These are phyloP conservation scores for Conopomorpha cramerella DNA, from an alignment of 1,140 invertebrate species.

Conservation along the genomic window DNA sequence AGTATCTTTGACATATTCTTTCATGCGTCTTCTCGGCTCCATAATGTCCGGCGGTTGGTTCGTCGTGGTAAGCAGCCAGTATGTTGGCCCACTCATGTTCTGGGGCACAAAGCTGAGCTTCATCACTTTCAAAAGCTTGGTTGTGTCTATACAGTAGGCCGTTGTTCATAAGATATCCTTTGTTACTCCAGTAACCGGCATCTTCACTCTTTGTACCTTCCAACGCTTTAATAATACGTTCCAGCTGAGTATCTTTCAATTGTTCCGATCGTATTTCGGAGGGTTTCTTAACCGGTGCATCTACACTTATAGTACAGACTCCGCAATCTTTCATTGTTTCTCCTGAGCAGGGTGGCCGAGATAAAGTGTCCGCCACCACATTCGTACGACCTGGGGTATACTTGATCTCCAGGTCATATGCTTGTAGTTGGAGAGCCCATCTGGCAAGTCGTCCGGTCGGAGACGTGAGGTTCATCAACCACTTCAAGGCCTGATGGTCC, in stretches of 20 bases:
- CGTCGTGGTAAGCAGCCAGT: conserved; percentile 9
- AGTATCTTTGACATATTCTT: conserved; percentile 11
- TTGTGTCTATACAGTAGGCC: conserved; percentile 8
- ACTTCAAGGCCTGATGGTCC: conserved; percentile 51
- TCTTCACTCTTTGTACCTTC: too few species aligned
- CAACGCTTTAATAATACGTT: too few species aligned
- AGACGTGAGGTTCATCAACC: conserved; percentile 35
- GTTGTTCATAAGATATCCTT: conserved; percentile 11
- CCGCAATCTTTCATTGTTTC: too few species aligned
- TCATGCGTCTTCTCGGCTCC: conserved; percentile 14
- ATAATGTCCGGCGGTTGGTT: conserved; percentile 6
- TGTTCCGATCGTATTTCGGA: too few species aligned
- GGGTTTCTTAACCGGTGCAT: too few species aligned
- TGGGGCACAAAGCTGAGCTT: conserved; percentile 8
- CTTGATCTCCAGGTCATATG: conserved; percentile 19
- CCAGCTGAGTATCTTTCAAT: too few species aligned
- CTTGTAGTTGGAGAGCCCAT: conserved; percentile 41
- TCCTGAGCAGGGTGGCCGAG: too few species aligned
- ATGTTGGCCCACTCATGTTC: conserved; percentile 6
- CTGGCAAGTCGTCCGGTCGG: conserved; percentile 22
- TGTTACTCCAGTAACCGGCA: conserved; percentile 6
- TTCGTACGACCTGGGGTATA: conserved; percentile 11
- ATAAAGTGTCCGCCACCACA: too few species aligned
- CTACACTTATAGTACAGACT: too few species aligned
- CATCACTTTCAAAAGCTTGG: conserved; percentile 5